Evolutionary conservation across 2,113 vertebrate species (phyloP), one percentile per base, ranked within the genome.

Genomic region (Desmodus rotundus): DNA sequence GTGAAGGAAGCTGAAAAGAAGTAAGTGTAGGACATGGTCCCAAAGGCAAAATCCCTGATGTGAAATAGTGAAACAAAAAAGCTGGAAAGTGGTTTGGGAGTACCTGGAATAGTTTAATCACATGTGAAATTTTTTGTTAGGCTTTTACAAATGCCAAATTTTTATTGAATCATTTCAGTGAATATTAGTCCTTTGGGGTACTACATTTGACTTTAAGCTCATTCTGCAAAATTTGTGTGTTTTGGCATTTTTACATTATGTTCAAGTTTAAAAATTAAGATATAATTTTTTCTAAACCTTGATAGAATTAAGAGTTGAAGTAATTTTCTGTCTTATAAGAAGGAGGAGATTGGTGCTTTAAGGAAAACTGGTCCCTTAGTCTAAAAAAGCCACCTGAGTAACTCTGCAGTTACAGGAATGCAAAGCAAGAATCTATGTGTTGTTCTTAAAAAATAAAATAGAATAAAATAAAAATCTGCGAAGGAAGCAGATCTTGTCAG

Each of bases 191-290:
- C 41, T 56, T 43, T 50, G 3, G 28, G 24, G 15, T 11, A 84
- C 16, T 93, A 15, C 22, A 50, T 87, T 80, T 91, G 31, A 77
- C 77, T 87, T 87, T 74, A 63, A 88, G 33, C 13, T n/a, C 67
- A 82, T 73, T 95, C 61, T 77, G n/a, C 43, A 95, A 96, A 72
- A 73, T 81, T 31, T 73, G 7, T 74, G 33, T 73, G n/a, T 82
- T 96, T 87, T 50, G 22, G 80, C 61, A 86, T 93, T 93, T 94
- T 95, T 72, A 70, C 13, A 81, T 54, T 52, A 58, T 88, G 13
- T 38, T 63, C n/a, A 91, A 65, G 77, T 47, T 81, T 67, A 81
- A 63, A 94, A 81, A 72, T 82, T 38, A 96, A 85, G 61, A 24
- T 77, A 63, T 68, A 7, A 70, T 41, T 7, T 67, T 87, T 52